Percentiles rank a stretch among this genome's conserved stretches.
Conservation (phyloP, 2,113 vertebrate species). For the Panthera leo region DNA sequence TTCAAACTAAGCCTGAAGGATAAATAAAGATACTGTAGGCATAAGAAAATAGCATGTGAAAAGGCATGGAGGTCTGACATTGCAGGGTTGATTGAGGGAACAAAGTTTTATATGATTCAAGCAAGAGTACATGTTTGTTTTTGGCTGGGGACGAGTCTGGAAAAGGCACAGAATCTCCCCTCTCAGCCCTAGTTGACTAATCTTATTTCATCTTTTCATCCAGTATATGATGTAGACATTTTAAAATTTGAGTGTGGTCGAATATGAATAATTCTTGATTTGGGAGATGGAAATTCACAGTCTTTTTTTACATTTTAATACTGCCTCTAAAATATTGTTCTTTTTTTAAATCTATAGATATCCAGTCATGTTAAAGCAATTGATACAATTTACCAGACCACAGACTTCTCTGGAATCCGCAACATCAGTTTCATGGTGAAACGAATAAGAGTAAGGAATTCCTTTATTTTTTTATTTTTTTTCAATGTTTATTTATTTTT, state of each 20-base stretch:
- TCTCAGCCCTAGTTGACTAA: background rate
- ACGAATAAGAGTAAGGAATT: conserved; percentile 93
- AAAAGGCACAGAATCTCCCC: background rate
- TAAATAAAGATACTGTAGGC: background rate
- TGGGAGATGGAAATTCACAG: conserved; percentile 35
- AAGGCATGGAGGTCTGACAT: background rate
- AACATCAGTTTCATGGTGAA: conserved; percentile 99
- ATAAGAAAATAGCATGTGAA: background rate
- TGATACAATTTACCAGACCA: conserved; percentile 95
- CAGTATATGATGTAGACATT: background rate
- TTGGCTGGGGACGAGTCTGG: background rate
- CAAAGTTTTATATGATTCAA: background rate
- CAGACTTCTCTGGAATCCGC: conserved; percentile 96
- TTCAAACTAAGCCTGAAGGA: background rate
- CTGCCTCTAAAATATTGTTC: conserved; percentile 43
- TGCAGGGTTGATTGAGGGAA: background rate
- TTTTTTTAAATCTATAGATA: conserved; percentile 87
- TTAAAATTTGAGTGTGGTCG: conserved; percentile 15
- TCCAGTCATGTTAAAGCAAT: conserved; percentile 98
- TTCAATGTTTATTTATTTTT: no score
- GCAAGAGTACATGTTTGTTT: background rate
- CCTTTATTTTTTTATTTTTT: no score
- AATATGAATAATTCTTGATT: conserved; percentile 35
- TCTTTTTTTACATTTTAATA: conserved; percentile 8
- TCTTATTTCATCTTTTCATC: conserved; percentile 9